Evolutionary conservation across 1,140 invertebrate species (phyloP).

Genomic region (Apolygus lucorum): DNA sequence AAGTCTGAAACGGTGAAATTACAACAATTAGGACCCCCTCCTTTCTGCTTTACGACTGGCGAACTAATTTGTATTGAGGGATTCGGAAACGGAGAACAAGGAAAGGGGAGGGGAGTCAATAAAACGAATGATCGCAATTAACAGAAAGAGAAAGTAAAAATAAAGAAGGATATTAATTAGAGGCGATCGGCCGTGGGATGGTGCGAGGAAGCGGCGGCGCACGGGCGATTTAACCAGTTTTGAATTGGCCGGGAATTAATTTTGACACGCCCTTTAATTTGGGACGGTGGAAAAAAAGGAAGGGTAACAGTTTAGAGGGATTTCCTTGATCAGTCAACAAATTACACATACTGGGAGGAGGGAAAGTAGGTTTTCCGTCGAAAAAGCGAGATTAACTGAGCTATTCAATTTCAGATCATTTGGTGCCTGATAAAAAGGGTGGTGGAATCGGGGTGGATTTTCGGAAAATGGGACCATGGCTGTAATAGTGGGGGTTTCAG

Average conservation of each 20-base stretch:
- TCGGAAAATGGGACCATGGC: too few species aligned
- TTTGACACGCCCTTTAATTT: conserved; percentile 15
- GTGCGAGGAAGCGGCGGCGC: too few species aligned
- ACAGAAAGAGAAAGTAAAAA: conserved; percentile 6
- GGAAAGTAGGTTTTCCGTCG: background rate
- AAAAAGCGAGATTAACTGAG: too few species aligned
- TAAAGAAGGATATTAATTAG: conserved; percentile 4
- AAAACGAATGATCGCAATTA: conserved; percentile 9
- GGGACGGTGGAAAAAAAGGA: background rate
- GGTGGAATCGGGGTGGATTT: too few species aligned
- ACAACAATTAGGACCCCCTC: background rate
- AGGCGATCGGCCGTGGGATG: background rate
- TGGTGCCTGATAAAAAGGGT: too few species aligned
- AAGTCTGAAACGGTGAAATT: background rate
- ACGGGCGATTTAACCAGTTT: conserved; percentile 8
- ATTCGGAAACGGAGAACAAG: too few species aligned
- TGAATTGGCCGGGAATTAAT: conserved; percentile 2
- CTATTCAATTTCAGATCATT: too few species aligned
- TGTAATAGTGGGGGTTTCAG: too few species aligned
- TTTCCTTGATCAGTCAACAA: conserved; percentile 16
- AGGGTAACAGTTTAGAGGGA: background rate
- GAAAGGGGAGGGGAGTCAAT: background rate
- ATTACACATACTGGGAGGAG: background rate
- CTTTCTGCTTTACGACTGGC: background rate
- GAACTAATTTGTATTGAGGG: conserved; percentile 11